These are phyloP conservation scores for Drusus annulatus DNA, from an alignment of 1,140 invertebrate species.

Conservation along the genomic window DNA sequence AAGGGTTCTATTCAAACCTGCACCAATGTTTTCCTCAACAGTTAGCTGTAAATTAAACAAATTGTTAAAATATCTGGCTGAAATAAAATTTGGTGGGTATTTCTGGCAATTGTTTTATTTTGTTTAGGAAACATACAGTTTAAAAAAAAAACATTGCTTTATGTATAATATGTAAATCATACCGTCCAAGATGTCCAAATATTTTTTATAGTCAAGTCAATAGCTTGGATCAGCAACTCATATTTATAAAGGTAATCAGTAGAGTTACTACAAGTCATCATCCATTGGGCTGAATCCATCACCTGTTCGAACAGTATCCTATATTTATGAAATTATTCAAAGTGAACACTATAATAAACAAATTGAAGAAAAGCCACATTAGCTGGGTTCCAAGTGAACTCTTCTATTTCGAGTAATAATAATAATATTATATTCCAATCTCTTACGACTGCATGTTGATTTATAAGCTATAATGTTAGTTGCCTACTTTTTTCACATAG, in stretches of 20 bases:
- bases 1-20: slow-evolving; percentile 79
- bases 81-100: too few species aligned
- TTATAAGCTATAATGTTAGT: not conserved
- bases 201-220: slow-evolving; percentile 76
- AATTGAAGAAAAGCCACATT: too few species aligned
- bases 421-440: too few species aligned
- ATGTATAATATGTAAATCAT: slow-evolving; percentile 34
- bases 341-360: too few species aligned
- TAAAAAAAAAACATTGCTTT: too few species aligned
- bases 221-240: slow-evolving; percentile 75
- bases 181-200: slow-evolving; percentile 72
- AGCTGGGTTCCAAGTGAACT: too few species aligned
- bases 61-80: too few species aligned
- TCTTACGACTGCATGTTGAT: too few species aligned
- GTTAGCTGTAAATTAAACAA: slow-evolving; percentile 41
- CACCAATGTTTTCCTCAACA: slow-evolving; percentile 68
- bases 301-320: slow-evolving; percentile 63
- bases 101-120: too few species aligned
- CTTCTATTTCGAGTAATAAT: too few species aligned
- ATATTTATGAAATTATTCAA: too few species aligned
- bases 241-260: slow-evolving; percentile 80
- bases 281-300: slow-evolving; percentile 80
- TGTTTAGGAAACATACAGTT: too few species aligned
- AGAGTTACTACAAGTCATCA: slow-evolving; percentile 79
- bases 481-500: slow-evolving; percentile 71